Evolutionary conservation across 1,140 invertebrate species (phyloP).

Genomic region (Wasmannia auropunctata): DNA sequence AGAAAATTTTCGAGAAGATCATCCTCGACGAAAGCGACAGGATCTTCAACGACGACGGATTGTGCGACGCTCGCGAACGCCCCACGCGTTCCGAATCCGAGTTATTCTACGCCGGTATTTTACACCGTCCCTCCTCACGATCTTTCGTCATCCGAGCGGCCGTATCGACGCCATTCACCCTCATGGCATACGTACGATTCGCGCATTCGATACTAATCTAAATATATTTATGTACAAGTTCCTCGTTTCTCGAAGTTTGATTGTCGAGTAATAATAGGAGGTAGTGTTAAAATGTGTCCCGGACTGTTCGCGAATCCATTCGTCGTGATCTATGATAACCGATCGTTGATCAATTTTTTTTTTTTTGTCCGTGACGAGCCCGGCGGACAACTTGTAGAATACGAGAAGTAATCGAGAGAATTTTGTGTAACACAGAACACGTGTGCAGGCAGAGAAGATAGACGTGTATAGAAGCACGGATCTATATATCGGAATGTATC

Average conservation of each 20-base stretch:
- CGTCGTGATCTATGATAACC: conserved; percentile 22
- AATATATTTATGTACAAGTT: conserved; percentile 85
- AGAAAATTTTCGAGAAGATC: not conserved
- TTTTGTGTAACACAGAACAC: not conserved
- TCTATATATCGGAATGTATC: too few species aligned
- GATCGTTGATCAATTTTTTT: not conserved
- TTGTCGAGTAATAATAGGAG: conserved; percentile 71
- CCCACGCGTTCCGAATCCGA: not conserved
- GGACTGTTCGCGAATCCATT: conserved; percentile 36
- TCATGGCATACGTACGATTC: conserved; percentile 65
- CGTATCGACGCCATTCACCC: conserved; percentile 25
- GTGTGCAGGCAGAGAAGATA: too few species aligned
- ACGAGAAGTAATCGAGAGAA: not conserved
- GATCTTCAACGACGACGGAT: not conserved
- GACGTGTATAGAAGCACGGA: too few species aligned
- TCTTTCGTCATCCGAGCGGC: conserved; percentile 71
- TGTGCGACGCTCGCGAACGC: not conserved
- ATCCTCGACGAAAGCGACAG: not conserved
- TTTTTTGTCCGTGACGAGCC: not conserved
- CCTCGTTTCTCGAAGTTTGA: conserved; percentile 79
- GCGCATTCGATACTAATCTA: conserved; percentile 81
- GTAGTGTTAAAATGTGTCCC: conserved; percentile 70
- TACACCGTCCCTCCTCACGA: conserved; percentile 78
- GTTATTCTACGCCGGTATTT: conserved; percentile 56
- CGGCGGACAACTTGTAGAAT: not conserved